Evolutionary conservation across 1,140 invertebrate genomes (phyloP), one percentile per base, ranked within the genome.

Genomic region (Eriosoma lanigerum): DNA sequence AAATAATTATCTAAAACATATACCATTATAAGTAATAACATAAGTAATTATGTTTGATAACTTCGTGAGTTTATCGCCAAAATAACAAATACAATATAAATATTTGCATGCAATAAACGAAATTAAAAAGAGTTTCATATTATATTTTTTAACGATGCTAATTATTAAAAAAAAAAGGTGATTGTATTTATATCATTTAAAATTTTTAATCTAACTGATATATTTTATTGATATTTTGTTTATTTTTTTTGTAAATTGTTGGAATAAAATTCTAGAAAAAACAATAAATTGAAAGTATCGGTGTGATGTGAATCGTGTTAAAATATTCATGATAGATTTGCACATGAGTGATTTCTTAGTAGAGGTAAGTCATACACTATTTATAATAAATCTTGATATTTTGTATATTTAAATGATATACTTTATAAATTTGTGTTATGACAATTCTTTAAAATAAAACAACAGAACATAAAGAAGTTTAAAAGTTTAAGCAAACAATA

Each of bases 271-370:
- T n/a, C n/a, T n/a, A n/a, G n/a, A n/a, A n/a, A n/a, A n/a, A 60
- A 26, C 24, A 26, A 60, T 44, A 66, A 32, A 24, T 44, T 8
- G n/a, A 21, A 44, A 21, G 21, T n/a, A 15, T 21, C n/a, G 8
- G 32, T 38, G 32, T n/a, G 12, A 46, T 12, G 38, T 46, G 15
- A 66, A 66, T 44, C 44, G 44, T 66, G 64, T 66, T 66, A 66
- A 66, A 44, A 66, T 46, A 66, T 66, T 44, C 32, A 46, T 46
- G 38, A 66, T 44, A 44, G n/a, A 21, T 66, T 66, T 66, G 21
- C 64, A 21, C 32, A 8, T 8, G 3, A 44, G 38, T n/a, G 38
- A 66, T 46, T 21, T 8, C 32, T 10, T 29, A 21, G n/a, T 66
- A 15, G n/a, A 66, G 64, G 64, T 66, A 24, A 66, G 44, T 32